Evolutionary conservation across 2,113 vertebrate species (phyloP).

Genomic region (Climacteris rufus): DNA sequence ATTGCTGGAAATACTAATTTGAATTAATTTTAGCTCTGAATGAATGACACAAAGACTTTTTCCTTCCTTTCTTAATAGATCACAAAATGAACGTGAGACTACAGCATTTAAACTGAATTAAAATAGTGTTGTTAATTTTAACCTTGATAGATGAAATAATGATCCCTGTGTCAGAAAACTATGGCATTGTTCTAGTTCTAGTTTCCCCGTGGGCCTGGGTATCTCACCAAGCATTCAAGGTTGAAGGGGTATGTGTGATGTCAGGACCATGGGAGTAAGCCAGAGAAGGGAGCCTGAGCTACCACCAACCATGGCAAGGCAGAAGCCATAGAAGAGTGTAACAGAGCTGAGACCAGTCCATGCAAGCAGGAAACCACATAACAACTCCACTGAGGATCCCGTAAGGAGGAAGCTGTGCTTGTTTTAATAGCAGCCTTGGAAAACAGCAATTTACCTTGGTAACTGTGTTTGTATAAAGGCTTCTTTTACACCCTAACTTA

Average conservation of each 20-base stretch:
- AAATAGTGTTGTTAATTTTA: background rate
- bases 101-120: background rate
- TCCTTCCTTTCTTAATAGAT: background rate
- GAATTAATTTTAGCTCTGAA: background rate
- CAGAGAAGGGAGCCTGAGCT: background rate
- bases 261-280: background rate
- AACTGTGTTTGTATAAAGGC: background rate
- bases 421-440: background rate
- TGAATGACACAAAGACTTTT: background rate
- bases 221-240: background rate
- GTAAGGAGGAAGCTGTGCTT: background rate
- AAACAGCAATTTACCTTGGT: background rate
- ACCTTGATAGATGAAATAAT: background rate
- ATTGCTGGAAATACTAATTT: background rate
- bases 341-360: background rate
- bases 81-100: background rate
- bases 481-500: background rate
- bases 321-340: background rate
- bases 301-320: background rate
- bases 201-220: background rate
- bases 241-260: fast-evolving
- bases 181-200: background rate
- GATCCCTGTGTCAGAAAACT: background rate
- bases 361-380: background rate
- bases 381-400: background rate